phyloP scores from a whole-genome alignment of 2,113 vertebrate species.

The Oxyruncus cristatus region DNA sequence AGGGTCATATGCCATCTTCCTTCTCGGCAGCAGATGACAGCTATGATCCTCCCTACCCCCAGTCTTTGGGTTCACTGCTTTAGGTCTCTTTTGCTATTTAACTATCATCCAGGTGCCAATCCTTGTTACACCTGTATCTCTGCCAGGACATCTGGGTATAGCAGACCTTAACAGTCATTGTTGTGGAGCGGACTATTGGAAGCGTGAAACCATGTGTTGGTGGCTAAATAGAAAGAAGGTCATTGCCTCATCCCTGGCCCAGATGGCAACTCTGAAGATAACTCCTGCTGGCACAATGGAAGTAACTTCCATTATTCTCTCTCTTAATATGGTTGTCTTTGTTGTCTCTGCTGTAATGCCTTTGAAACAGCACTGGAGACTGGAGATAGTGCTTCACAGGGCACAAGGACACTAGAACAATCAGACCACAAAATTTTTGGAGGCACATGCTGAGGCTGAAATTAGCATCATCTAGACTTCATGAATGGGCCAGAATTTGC shows the following conservation, averaged over 20 bases:
- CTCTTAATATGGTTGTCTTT: not conserved
- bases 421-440: not conserved
- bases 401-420: not conserved
- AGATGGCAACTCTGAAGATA: not conserved
- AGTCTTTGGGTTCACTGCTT: not conserved
- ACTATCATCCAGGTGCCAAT: not conserved
- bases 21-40: not conserved
- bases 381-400: not conserved
- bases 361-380: not conserved
- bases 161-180: not conserved
- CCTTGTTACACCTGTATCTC: not conserved
- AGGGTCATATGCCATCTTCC: not conserved
- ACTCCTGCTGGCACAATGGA: not conserved
- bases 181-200: not conserved
- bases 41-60: not conserved
- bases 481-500: accelerated
- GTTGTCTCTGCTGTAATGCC: not conserved
- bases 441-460: not conserved
- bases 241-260: not conserved
- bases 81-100: not conserved
- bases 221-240: not conserved
- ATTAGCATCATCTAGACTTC: accelerated
- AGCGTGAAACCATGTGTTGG: not conserved
- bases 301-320: not conserved
- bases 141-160: not conserved